Base-by-base conservation (phyloP, 30 jellyfish, hydroid and myxozoan genomes). In the Sanderia malayensis region DNA sequence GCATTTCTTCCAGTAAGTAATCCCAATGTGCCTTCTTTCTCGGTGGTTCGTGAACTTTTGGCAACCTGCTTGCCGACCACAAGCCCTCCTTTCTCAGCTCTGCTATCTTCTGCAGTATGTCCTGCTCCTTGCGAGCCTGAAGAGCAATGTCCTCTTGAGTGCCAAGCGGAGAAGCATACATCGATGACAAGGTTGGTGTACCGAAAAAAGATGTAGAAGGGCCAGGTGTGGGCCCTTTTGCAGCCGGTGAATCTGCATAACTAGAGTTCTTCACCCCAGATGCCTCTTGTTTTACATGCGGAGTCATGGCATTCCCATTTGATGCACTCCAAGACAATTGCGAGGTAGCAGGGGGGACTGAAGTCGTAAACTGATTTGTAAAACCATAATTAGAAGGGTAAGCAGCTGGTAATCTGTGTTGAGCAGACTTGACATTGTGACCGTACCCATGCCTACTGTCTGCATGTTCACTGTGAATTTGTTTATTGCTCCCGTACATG, bases 61-160 rank as follows among this genome's bases (percentile, higher is more conserved):
- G 98, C 47, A 90, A 87, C 44, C 98, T 81, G 61, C 96, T 90
- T 11, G 95, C 94, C 24, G 98, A 80, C 98, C 98, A 90, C 13
- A 90, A 83, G 15, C 98, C 98, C 26, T 82, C 71, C 75, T 72
- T 83, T 60, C 98, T 34, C 52, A 90, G 74, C 57, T 90, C 95
- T 4, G 95, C 87, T 10, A 90, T 81, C 21, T 82, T 61, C 19
- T 82, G 89, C 73, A 90, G 58, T 15, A 79, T 78, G 0, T 90
- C 98, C 44, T 94, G 83, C 71, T 90, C 98, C 18, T 73, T 94
- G 29, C 94, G 81, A 33, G 94, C 98, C 70, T 90, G 98, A 71
- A 81, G 69, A 6, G 87, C 98, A n/a, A 90, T 90, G 52, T 90
- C 94, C 64, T 89, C 97, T 20, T 71, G 95, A 7, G 94, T 74